Base-by-base conservation (phyloP, 2,888 invertebrate genomes). In the Pterobdella sp. region DNA sequence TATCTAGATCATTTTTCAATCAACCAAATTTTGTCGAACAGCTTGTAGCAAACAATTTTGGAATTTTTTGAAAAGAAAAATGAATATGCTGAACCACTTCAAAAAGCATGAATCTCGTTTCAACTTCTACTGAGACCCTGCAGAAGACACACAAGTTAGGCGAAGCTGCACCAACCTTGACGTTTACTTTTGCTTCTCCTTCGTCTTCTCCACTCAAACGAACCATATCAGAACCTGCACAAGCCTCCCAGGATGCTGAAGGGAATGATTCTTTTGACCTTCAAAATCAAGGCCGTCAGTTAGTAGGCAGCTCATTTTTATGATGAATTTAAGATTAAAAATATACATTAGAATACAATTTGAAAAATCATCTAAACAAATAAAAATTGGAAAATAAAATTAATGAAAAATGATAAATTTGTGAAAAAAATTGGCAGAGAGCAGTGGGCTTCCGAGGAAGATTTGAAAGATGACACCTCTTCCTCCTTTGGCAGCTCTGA, bases 151-250 rank as follows among this genome's bases (percentile, higher is more conserved):
- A 56, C 4, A 4, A 26, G 3, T n/a, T 26, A 4, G 60, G 4
- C 3, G 60, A 4, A 22, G 10, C 14, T 3, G 32, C 70, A 22
- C 70, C 70, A 49, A 71, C 63, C 26, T 71, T 71, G 36, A 71
- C 71, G 32, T 71, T 71, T 63, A 71, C 71, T 36, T 71, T 71
- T 35, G 71, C 71, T 3, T 71, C 71, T 18, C 71, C 71, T 3
- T 63, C 63, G 7, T 71, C 71, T 18, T 71, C 71, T 52, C 71
- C 71, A n/a, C 71, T 71, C 63, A 71, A 71, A 34, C n/a, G 71
- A 37, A 63, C 71, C 56, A 56, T 71, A 22, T 71, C 71, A 35
- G 71, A 71, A 35, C 71, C 71, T 7, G 71, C 63, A n/a, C 71
- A 71, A 63, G n/a, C 60, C 60, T 56, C 60, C n/a, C n/a, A 26